Evolutionary conservation across 2,797 vertebrate genomes (phyloP).

Genomic region (Furcifer pardalis): DNA sequence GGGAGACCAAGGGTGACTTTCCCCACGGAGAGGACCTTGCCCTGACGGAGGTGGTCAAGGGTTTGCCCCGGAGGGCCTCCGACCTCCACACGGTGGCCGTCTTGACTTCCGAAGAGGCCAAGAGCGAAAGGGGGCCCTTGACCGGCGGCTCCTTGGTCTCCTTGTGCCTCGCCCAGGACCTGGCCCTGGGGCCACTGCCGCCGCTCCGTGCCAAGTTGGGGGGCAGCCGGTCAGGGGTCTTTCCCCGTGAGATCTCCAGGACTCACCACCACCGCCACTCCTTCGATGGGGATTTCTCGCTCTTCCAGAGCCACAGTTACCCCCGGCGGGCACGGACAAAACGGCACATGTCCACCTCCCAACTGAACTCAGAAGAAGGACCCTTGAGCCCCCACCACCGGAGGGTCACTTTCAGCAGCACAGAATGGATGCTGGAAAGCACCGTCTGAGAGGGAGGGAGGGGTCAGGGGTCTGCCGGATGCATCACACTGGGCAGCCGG

Average conservation of each 20-base stretch:
- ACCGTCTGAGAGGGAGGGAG: constrained; percentile 82
- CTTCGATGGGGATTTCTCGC: constrained; percentile 87
- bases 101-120: constrained; percentile 79
- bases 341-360: constrained; percentile 90
- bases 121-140: constrained; percentile 76
- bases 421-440: constrained; percentile 98
- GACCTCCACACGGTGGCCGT: constrained; percentile 76
- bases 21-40: not conserved
- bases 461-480: not conserved
- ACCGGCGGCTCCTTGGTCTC: constrained; percentile 29
- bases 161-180: constrained; percentile 67
- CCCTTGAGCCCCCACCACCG: constrained; percentile 83
- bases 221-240: constrained; percentile 68
- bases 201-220: constrained; percentile 78
- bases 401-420: constrained; percentile 93
- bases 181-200: constrained; percentile 75
- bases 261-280: constrained; percentile 88
- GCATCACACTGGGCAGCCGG: not conserved
- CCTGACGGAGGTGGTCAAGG: constrained; percentile 62
- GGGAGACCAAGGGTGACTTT: constrained; percentile 66
- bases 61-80: constrained; percentile 75
- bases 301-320: constrained; percentile 98
- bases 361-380: constrained; percentile 86
- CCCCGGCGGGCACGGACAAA: constrained; percentile 92
- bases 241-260: constrained; percentile 84